Evolutionary conservation across 2,888 invertebrate species (phyloP), one percentile per base, ranked within the genome.

Genomic region (Cataglyphis rosenhaueri): DNA sequence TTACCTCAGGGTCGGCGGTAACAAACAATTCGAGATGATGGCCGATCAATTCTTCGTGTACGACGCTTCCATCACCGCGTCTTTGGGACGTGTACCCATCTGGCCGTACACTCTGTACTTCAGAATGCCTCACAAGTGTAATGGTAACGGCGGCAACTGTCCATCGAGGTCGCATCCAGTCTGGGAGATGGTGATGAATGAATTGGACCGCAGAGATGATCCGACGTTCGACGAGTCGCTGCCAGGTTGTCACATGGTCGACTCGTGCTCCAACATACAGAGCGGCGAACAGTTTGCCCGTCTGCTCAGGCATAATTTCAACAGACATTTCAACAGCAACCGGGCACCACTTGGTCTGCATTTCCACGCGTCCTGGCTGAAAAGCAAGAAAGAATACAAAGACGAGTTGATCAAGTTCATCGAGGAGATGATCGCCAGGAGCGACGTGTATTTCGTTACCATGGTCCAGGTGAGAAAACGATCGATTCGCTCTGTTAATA

Each of bases 71-170:
- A 98, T 99, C 93, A 98, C 98, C 0, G 98, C 98, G 38, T 97
- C 98, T 0, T 95, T 98, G 79, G 96, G 97, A 52, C 97, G 98
- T 70, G 98, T 98, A 38, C 98, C 98, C 74, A 98, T 98, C 94
- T 99, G 99, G 99, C 99, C 99, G 0, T 99, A 99, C 95, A 99
- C 99, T 3, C 95, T 99, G 35, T 99, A 99, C 95, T 99, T 98
- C 97, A 96, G 98, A 86, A 98, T 99, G 98, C 98, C 98, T 0
- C 98, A 99, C 95, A 98, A 98, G 94, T 98, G 98, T 94, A 98
- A 98, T 94, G 98, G 98, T 86, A 98, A 98, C 94, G 98, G 98
- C 21, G 98, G 98, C 94, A 98, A 98, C 94, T 98, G 98, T 92
- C 98, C 98, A 32, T 97, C 97, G 68, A 91, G 94, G 86, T 97